Percentiles rank a stretch among this genome's conserved stretches.
These are phyloP conservation scores for Tinea semifulvella DNA, from an alignment of 2,888 invertebrate species.

Conservation along the genomic window DNA sequence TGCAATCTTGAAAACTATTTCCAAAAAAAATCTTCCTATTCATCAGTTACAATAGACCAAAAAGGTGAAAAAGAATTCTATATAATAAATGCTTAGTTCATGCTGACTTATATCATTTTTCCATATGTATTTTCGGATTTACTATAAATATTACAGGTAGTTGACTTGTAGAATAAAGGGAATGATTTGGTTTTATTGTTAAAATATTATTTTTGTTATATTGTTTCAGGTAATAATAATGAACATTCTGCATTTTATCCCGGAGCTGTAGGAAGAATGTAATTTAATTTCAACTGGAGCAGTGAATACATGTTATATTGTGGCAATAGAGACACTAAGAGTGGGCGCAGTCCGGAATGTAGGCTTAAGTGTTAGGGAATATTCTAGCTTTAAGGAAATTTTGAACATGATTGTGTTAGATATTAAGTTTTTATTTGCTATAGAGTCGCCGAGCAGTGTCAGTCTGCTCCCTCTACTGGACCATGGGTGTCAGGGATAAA, in stretches of 20 bases:
- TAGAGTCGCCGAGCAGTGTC: background rate
- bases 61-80: too few species aligned
- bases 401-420: slow-evolving; percentile 55
- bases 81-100: too few species aligned
- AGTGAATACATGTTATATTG: background rate
- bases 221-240: slow-evolving; percentile 18
- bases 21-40: too few species aligned
- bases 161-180: too few species aligned
- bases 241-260: slow-evolving; percentile 51
- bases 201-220: slow-evolving; percentile 10
- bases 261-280: too few species aligned
- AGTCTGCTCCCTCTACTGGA: background rate
- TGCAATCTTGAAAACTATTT: too few species aligned
- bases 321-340: background rate
- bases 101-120: too few species aligned
- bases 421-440: slow-evolving; percentile 26
- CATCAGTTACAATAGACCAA: too few species aligned
- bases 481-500: background rate
- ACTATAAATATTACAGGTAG: too few species aligned
- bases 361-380: slow-evolving; percentile 35
- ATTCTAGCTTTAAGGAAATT: slow-evolving; percentile 54
- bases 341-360: slow-evolving; percentile 52
- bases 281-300: too few species aligned
- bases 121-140: too few species aligned
- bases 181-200: background rate